Percentiles rank a stretch among this genome's conserved stretches.
phyloP scores from a whole-genome alignment of 2,113 vertebrate genomes.

The Hippocampus abdominalis region DNA sequence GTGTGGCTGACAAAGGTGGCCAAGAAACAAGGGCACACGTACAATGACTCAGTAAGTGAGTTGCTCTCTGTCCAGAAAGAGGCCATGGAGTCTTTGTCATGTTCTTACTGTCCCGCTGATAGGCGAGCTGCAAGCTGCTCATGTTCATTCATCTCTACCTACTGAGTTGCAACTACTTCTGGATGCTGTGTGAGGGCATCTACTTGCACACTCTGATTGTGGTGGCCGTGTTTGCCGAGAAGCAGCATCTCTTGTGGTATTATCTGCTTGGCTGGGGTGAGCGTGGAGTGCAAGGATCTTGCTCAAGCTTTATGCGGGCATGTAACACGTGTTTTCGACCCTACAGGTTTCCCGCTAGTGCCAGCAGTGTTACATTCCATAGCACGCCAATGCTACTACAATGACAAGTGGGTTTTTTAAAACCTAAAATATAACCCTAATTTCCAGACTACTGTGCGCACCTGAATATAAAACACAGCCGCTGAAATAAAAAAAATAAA shows the following conservation, averaged over 20 bases:
- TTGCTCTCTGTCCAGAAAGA: background rate
- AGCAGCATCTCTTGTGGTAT: slow-evolving; percentile 94
- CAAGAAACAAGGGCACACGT: slow-evolving; percentile 78
- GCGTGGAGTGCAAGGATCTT: background rate
- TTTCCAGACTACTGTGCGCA: too few species aligned
- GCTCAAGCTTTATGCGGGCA: background rate
- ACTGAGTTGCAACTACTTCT: slow-evolving; percentile 95
- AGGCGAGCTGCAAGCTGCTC: slow-evolving; percentile 88
- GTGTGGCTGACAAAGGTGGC: slow-evolving; percentile 80
- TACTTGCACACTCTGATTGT: slow-evolving; percentile 97
- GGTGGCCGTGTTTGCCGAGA: slow-evolving; percentile 95
- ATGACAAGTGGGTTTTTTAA: slow-evolving; percentile 84
- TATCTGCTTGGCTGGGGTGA: slow-evolving; percentile 94
- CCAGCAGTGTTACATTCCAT: slow-evolving; percentile 86
- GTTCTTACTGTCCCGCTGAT: background rate
- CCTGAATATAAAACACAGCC: too few species aligned
- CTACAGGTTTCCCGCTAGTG: slow-evolving; percentile 88
- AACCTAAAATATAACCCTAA: background rate
- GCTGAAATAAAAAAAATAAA: too few species aligned
- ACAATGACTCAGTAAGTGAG: slow-evolving; percentile 83
- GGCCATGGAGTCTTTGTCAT: too few species aligned
- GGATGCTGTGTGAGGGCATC: slow-evolving; percentile 99
- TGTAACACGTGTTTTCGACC: background rate
- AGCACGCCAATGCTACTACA: slow-evolving; percentile 86
- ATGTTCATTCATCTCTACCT: slow-evolving; percentile 89